Evolutionary conservation across 2,113 vertebrate species (phyloP).

Genomic region (Albula goreensis): DNA sequence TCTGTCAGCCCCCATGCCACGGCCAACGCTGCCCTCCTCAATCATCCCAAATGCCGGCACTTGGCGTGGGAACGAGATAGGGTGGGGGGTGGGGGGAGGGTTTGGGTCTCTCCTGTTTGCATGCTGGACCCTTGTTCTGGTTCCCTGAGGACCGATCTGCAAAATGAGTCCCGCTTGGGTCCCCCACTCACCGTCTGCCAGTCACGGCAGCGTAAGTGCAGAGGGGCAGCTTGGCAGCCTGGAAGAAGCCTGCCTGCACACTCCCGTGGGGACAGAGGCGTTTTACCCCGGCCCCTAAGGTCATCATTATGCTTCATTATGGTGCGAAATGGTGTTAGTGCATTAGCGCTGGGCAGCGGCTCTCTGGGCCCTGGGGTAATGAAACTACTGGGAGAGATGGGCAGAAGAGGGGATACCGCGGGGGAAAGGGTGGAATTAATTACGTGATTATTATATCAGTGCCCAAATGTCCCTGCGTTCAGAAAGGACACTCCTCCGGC

Average conservation of each 20-base stretch:
- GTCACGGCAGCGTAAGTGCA: constrained; percentile 23
- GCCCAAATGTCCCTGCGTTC: constrained; percentile 32
- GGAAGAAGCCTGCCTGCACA: background rate
- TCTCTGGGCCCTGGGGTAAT: constrained; percentile 31
- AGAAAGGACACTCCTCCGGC: constrained; percentile 21
- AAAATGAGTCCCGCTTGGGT: constrained; percentile 11
- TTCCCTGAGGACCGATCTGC: constrained; percentile 35
- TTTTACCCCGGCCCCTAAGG: constrained; percentile 45
- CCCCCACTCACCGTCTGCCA: constrained; percentile 40
- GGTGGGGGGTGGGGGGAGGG: background rate
- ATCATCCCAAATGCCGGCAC: constrained; percentile 39
- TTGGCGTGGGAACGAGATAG: constrained; percentile 34
- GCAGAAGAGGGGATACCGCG: background rate
- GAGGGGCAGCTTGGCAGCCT: constrained; percentile 18
- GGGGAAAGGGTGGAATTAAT: constrained; percentile 50
- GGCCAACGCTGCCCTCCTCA: background rate
- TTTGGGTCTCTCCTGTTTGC: constrained; percentile 28
- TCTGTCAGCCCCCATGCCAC: background rate
- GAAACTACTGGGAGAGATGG: constrained; percentile 22
- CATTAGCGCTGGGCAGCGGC: constrained; percentile 34
- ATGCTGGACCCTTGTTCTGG: background rate
- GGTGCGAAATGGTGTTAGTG: constrained; percentile 37
- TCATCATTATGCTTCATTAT: constrained; percentile 49
- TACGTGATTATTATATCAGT: constrained; percentile 39
- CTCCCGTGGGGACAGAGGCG: constrained; percentile 38